Conservation (phyloP, 2,797 vertebrate species). For the Glyptemys insculpta region DNA sequence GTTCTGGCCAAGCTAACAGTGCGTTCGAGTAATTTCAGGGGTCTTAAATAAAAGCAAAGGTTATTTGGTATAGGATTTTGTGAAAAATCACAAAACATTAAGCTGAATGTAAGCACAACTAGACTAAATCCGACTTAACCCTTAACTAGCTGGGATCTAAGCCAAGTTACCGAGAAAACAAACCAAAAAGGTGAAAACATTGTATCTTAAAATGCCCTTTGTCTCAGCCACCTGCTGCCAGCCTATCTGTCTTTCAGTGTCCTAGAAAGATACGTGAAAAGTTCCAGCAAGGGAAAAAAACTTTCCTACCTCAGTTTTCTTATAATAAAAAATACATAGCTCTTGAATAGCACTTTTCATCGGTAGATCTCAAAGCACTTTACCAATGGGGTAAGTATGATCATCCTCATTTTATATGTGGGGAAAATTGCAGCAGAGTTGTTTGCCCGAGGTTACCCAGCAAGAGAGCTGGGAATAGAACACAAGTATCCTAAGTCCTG, state of each 20-base stretch:
- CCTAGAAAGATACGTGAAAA: background rate
- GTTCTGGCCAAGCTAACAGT: background rate
- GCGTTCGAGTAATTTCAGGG: background rate
- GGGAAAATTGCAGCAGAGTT: background rate
- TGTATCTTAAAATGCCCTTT: background rate
- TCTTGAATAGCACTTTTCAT: background rate
- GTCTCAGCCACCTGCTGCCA: background rate
- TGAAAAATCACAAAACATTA: constrained; percentile 43
- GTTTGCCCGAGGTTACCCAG: background rate
- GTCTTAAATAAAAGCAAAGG: constrained; percentile 8
- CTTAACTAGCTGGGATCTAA: constrained; percentile 1
- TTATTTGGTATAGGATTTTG: background rate
- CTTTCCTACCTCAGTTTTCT: background rate
- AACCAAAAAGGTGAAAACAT: background rate
- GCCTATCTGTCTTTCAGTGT: background rate
- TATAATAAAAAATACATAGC: background rate
- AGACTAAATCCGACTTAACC: background rate
- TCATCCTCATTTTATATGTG: background rate
- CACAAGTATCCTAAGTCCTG: background rate
- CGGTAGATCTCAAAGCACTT: background rate
- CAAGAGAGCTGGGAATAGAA: background rate
- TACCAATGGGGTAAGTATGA: background rate
- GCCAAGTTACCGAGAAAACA: constrained; percentile 11
- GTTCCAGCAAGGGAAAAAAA: background rate
- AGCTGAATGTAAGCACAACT: constrained; percentile 27